phyloP scores from a whole-genome alignment of 2,113 vertebrate genomes.

The Melanostigma gelatinosum region DNA sequence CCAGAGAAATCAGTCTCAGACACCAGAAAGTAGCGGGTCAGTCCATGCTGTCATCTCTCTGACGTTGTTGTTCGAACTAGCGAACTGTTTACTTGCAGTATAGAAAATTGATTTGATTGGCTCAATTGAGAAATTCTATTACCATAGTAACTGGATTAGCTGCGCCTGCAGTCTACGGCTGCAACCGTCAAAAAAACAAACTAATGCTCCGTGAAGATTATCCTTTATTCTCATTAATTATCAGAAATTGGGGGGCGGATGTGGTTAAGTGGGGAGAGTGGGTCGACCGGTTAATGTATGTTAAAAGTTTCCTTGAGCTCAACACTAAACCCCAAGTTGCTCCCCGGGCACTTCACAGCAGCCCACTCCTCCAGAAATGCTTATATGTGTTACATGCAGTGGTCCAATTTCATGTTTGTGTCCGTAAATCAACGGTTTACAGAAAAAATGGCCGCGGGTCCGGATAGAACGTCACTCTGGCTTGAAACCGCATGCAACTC shows the following conservation, averaged over 20 bases:
- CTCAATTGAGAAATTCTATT: background rate
- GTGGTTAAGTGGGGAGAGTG: too few species aligned
- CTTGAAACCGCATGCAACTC: too few species aligned
- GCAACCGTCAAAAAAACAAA: background rate
- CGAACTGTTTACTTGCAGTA: background rate
- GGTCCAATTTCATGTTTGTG: background rate
- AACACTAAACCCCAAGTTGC: background rate
- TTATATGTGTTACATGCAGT: background rate
- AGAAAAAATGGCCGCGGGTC: background rate
- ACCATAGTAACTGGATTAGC: background rate
- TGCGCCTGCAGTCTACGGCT: too few species aligned
- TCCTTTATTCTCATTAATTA: background rate
- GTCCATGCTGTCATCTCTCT: background rate
- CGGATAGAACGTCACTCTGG: background rate
- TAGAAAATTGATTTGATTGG: background rate
- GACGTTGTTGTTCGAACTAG: background rate
- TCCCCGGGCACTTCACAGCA: too few species aligned
- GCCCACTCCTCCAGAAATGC: background rate
- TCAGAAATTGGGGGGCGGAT: background rate
- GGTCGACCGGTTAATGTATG: too few species aligned
- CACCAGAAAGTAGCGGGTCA: too few species aligned
- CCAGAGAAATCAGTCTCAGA: too few species aligned
- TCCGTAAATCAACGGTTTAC: too few species aligned
- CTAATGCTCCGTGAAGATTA: background rate
- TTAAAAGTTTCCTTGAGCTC: too few species aligned